Evolutionary conservation across 1,140 invertebrate species (phyloP).

Genomic region (Copidosoma floridanum): DNA sequence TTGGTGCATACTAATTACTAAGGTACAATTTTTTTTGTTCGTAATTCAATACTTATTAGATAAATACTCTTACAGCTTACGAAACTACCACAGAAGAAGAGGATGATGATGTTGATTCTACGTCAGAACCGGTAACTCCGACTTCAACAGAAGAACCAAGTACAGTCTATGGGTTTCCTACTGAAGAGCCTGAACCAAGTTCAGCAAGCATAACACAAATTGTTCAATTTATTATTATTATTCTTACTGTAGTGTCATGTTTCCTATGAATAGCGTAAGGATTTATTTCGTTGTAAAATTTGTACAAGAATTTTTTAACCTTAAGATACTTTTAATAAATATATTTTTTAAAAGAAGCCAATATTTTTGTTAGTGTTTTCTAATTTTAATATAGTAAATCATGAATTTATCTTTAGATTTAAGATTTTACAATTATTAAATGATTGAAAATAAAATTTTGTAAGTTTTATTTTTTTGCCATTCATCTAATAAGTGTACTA

Average conservation of each 20-base stretch:
- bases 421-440: no score
- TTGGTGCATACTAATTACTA: no score
- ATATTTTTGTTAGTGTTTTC: no score
- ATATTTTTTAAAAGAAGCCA: slow-evolving; percentile 6
- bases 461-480: no score
- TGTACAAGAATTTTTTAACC: slow-evolving; percentile 5
- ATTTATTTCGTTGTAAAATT: neutral
- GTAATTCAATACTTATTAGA: no score
- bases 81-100: no score
- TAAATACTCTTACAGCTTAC: no score
- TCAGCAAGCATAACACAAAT: neutral
- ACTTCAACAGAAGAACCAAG: slow-evolving; percentile 30
- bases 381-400: no score
- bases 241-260: slow-evolving; percentile 2
- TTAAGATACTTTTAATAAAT: slow-evolving; percentile 1
- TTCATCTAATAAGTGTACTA: no score
- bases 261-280: slow-evolving; percentile 4
- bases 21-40: no score
- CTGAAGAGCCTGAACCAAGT: neutral
- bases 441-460: no score
- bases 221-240: slow-evolving; percentile 6
- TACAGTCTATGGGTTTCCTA: neutral
- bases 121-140: neutral
- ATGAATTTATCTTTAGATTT: no score
- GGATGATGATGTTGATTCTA: slow-evolving; percentile 30